A percentile compares a stretch with the other conserved stretches of the same genome.
Evolutionary conservation across 2,113 vertebrate species (phyloP).

Genomic region (Chaetorhynchus papuensis): DNA sequence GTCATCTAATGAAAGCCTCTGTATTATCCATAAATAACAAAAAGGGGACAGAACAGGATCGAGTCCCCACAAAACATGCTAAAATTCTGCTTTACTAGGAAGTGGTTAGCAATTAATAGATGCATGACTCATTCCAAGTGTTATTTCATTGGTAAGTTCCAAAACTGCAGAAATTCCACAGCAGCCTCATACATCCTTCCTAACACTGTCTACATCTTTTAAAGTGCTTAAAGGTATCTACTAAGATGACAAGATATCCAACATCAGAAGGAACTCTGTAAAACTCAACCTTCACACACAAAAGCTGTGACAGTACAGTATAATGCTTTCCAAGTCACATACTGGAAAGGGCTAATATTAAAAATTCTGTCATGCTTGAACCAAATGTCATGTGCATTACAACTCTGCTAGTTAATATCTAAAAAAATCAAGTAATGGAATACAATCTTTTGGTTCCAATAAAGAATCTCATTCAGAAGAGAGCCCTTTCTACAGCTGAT

Average conservation of each 20-base stretch:
- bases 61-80: accelerated
- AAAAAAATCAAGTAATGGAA: background rate
- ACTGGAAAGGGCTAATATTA: background rate
- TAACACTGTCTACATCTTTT: background rate
- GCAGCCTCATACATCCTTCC: background rate
- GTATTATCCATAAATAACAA: background rate
- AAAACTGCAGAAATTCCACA: background rate
- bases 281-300: background rate
- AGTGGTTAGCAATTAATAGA: background rate
- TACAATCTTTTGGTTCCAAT: background rate
- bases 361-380: background rate
- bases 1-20: background rate
- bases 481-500: background rate
- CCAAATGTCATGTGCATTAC: background rate
- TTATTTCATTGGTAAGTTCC: background rate
- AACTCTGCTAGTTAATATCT: background rate
- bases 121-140: background rate
- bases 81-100: background rate
- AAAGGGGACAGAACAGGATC: background rate
- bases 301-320: background rate
- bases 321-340: background rate
- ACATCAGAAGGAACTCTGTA: background rate
- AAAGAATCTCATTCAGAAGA: background rate
- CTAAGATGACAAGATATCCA: background rate
- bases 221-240: background rate